These are phyloP conservation scores for Schizotus pectinicornis DNA, from an alignment of 2,888 invertebrate genomes.

Conservation along the genomic window DNA sequence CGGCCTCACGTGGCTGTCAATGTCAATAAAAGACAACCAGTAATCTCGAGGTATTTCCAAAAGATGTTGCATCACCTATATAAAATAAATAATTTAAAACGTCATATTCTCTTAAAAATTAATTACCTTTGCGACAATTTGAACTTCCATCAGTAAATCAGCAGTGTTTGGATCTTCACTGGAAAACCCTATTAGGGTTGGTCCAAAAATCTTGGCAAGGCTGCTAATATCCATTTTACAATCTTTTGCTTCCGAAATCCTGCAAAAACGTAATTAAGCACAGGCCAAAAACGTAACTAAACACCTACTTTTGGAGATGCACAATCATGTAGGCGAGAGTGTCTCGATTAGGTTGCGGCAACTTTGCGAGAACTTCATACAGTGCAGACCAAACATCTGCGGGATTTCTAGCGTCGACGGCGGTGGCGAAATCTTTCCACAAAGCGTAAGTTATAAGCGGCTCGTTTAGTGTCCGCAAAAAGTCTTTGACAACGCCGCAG, in stretches of 20 bases:
- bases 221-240: slow-evolving; percentile 93
- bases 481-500: slow-evolving; percentile 94
- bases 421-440: slow-evolving; percentile 82
- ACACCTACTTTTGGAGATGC: slow-evolving; percentile 79
- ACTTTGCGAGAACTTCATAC: slow-evolving; percentile 77
- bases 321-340: slow-evolving; percentile 91
- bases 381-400: slow-evolving; percentile 69
- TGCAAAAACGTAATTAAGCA: slow-evolving; percentile 48
- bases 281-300: slow-evolving; percentile 6
- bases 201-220: slow-evolving; percentile 90
- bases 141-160: slow-evolving; percentile 76
- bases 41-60: slow-evolving; percentile 75
- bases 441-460: slow-evolving; percentile 83
- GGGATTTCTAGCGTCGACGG: slow-evolving; percentile 65
- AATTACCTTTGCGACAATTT: slow-evolving; percentile 70
- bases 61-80: slow-evolving; percentile 64
- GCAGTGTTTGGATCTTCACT: slow-evolving; percentile 73
- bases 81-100: slow-evolving; percentile 14
- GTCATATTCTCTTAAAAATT: neutral
- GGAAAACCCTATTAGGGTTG: slow-evolving; percentile 91
- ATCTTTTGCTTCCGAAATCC: slow-evolving; percentile 80
- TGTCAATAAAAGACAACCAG: slow-evolving; percentile 75
- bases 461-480: slow-evolving; percentile 86
- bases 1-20: slow-evolving; percentile 45
- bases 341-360: slow-evolving; percentile 93